phyloP scores from a whole-genome alignment of 1,140 invertebrate species.

The Zeugodacus cucurbitae region DNA sequence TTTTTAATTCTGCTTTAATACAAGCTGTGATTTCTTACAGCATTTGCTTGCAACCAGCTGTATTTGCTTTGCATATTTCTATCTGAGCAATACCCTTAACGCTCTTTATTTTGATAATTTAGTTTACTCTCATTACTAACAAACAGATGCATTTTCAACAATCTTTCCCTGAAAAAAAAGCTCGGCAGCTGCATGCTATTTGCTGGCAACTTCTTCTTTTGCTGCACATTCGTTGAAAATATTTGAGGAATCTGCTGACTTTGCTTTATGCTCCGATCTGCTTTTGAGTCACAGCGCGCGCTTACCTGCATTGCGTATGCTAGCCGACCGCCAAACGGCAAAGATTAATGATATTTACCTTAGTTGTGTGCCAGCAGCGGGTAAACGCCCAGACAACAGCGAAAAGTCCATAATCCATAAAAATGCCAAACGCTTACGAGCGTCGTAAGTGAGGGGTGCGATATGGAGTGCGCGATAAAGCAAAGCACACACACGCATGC shows the following conservation, averaged over 20 bases:
- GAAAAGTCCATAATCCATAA: not conserved
- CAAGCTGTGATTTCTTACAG: too few species aligned
- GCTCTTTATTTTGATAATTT: too few species aligned
- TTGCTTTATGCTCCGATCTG: not conserved
- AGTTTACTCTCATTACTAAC: too few species aligned
- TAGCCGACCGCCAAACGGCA: not conserved
- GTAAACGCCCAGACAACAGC: not conserved
- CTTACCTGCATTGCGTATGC: not conserved
- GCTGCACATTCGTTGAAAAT: not conserved
- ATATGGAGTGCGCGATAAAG: not conserved
- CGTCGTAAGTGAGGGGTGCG: not conserved
- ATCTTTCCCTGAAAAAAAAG: not conserved
- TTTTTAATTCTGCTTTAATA: too few species aligned
- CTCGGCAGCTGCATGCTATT: not conserved
- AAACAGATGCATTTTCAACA: too few species aligned
- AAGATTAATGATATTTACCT: slow-evolving; percentile 16
- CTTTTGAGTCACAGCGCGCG: not conserved
- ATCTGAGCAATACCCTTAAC: too few species aligned
- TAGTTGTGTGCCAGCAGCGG: not conserved
- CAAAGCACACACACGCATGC: not conserved
- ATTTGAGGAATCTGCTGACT: not conserved
- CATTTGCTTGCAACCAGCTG: too few species aligned
- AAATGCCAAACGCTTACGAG: not conserved
- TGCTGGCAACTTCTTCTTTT: not conserved
- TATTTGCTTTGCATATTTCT: too few species aligned